Evolutionary conservation across 1,140 invertebrate genomes (phyloP), one percentile per base, ranked within the genome.

Genomic region (Agraylea sexmaculata): DNA sequence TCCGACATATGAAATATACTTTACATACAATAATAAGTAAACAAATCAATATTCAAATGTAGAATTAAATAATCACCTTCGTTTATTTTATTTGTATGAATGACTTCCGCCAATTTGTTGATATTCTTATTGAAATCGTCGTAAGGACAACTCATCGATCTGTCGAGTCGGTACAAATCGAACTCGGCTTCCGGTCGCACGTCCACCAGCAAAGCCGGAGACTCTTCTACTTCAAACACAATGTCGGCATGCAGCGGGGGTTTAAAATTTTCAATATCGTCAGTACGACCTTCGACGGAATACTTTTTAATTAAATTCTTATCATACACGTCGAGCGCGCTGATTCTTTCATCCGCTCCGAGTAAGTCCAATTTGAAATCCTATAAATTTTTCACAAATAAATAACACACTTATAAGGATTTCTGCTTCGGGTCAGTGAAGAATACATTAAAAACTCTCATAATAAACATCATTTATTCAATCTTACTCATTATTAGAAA

Each of bases 1-100:
- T 39, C 17, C 47, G 27, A 30, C 47, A 49, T 32, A 49, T 25
- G 18, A 45, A 45, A 38, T 42, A 49, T 13, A 49, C 47, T 48
- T 41, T n/a, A 42, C 19, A 2, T 6, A 12, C 5, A 42, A 42
- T 35, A 16, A 21, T 21, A 13, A 37, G 25, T 16, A 42, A 23
- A 29, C 12, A 11, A 35, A 28, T 18, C 6, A 16, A 27, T 31
- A 32, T 16, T 7, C 11, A 5, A 19, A 11, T 7, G 32, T 20
- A 33, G 27, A 17, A 19, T 7, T 27, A 42, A 16, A 25, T 32
- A n/a, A 21, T 5, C 28, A 38, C 46, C 42, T 45, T 43, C 40
- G 15, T 40, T 29, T n/a, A 45, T 19, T n/a, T 40, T 18, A 5
- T 45, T 45, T 27, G 45, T 21, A 6, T 33, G 21, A n/a, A 40